phyloP scores from a whole-genome alignment of 2,888 invertebrate genomes.

The Glyphotaelius pellucidus region DNA sequence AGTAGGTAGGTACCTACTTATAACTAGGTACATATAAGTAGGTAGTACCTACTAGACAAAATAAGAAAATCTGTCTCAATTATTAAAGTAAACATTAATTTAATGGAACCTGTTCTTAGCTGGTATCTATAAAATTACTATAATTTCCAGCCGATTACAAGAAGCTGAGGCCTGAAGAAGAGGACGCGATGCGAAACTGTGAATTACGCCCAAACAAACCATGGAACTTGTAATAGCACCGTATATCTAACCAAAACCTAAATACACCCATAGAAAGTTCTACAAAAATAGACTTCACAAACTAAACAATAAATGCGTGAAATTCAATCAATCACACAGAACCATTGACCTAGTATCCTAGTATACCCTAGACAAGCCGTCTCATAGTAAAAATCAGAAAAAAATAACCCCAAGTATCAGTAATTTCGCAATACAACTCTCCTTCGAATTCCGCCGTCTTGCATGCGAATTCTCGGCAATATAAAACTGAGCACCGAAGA shows the following conservation, averaged over 20 bases:
- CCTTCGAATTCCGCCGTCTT: too few species aligned
- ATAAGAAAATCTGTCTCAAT: too few species aligned
- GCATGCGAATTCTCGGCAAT: too few species aligned
- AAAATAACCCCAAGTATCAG: too few species aligned
- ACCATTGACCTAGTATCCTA: too few species aligned
- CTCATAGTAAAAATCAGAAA: too few species aligned
- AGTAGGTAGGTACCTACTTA: too few species aligned
- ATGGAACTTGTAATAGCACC: neutral
- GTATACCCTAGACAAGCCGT: too few species aligned
- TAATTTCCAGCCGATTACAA: neutral
- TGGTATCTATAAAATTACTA: neutral
- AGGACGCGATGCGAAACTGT: neutral
- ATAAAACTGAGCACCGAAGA: too few species aligned
- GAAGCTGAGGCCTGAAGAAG: neutral
- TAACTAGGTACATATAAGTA: too few species aligned
- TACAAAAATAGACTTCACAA: neutral
- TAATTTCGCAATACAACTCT: too few species aligned
- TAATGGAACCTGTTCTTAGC: neutral
- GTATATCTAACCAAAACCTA: neutral
- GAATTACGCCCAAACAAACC: neutral
- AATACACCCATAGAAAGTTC: conserved; percentile 15
- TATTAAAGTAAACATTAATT: neutral
- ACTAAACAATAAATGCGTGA: conserved; percentile 22
- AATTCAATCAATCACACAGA: conserved; percentile 18
- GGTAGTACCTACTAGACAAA: too few species aligned